Evolutionary conservation across 2,888 invertebrate genomes (phyloP).

Genomic region (Coremacera marginata): DNA sequence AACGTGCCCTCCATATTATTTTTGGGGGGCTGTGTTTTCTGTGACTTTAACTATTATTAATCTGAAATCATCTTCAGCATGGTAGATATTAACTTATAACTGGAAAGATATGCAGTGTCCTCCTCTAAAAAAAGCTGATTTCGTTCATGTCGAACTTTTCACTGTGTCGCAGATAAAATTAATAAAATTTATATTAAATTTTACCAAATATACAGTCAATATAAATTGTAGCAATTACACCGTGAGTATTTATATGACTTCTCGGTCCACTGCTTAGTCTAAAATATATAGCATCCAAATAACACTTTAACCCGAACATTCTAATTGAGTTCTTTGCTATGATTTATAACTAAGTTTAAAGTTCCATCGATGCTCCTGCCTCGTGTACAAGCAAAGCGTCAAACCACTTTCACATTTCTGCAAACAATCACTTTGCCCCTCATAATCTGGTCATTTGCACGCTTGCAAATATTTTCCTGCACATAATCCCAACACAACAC

Average conservation of each 20-base stretch:
- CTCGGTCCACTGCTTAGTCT: too few species aligned
- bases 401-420: background rate
- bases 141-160: too few species aligned
- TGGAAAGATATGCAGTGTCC: too few species aligned
- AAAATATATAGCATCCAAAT: background rate
- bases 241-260: background rate
- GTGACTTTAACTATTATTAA: too few species aligned
- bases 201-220: background rate
- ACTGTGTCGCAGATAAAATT: too few species aligned
- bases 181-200: background rate
- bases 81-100: too few species aligned
- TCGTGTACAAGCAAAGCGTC: background rate
- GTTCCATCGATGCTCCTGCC: background rate
- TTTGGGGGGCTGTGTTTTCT: too few species aligned
- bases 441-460: constrained; percentile 8
- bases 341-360: background rate
- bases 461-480: constrained; percentile 9
- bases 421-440: background rate
- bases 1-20: background rate
- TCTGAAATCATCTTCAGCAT: too few species aligned
- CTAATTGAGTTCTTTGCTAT: background rate
- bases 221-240: background rate
- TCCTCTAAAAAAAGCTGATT: too few species aligned
- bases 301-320: background rate
- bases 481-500: background rate